These are phyloP conservation scores for Halichondria panicea DNA, from an alignment of 37 sponge, comb jelly and placozoan genomes.

Conservation along the genomic window DNA sequence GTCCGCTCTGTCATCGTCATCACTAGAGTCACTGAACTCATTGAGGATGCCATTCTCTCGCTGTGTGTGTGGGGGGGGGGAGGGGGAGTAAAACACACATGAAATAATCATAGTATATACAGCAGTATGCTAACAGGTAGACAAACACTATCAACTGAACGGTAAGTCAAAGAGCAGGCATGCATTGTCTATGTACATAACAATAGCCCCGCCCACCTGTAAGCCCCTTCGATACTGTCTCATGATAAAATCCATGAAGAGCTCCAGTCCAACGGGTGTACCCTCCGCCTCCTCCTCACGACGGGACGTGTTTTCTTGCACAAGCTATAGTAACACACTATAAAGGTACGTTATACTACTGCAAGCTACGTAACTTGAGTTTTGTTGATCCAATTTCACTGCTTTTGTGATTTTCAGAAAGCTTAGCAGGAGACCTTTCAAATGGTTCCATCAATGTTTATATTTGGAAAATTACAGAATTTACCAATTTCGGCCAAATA, in stretches of 20 bases:
- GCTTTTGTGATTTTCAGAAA: too few relatives aligned
- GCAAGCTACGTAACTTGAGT: too few relatives aligned
- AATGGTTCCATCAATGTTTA: too few relatives aligned
- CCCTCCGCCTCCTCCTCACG: slow-evolving; percentile 25
- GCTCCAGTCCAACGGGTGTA: slow-evolving; percentile 5
- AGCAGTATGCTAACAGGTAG: background rate
- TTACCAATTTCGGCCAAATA: too few relatives aligned
- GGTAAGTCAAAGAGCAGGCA: background rate
- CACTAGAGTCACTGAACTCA: background rate
- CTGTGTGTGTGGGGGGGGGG: slow-evolving; percentile 1
- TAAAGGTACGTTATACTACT: too few relatives aligned
- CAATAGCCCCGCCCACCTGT: slow-evolving; percentile 5
- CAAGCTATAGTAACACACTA: slow-evolving; percentile 9
- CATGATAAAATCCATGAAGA: slow-evolving; percentile 48
- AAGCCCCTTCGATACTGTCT: slow-evolving; percentile 60
- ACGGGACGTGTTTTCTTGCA: slow-evolving; percentile 18
- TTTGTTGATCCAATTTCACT: too few relatives aligned
- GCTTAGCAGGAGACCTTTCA: too few relatives aligned
- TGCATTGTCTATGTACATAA: background rate
- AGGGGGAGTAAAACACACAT: background rate
- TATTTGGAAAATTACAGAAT: too few relatives aligned
- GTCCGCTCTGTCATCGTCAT: background rate
- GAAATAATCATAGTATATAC: background rate
- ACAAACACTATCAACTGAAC: background rate
- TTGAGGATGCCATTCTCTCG: slow-evolving; percentile 15